phyloP scores from a whole-genome alignment of 2,113 vertebrate genomes.

The Elgaria multicarinata region DNA sequence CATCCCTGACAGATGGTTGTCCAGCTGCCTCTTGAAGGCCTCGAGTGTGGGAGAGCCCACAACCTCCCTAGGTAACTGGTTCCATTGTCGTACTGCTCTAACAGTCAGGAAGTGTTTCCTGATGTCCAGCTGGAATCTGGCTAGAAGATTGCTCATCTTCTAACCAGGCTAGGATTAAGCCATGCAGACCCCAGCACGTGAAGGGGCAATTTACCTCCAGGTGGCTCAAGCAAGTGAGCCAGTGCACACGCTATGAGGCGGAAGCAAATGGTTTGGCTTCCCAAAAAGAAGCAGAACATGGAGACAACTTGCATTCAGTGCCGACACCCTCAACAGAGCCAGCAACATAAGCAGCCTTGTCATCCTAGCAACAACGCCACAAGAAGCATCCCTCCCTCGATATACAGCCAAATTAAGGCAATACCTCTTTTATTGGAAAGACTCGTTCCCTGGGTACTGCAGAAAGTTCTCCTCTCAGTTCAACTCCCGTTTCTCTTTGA shows the following conservation, averaged over 20 bases:
- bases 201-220: background rate
- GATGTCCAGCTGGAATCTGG: too few relatives aligned
- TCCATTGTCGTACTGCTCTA: too few relatives aligned
- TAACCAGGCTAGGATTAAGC: background rate
- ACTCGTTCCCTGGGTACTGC: background rate
- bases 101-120: too few relatives aligned
- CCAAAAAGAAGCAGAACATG: background rate
- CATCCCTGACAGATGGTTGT: too few relatives aligned
- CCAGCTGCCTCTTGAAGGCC: too few relatives aligned
- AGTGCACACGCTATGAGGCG: background rate
- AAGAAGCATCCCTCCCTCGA: background rate
- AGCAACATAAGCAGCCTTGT: too few relatives aligned
- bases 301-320: background rate
- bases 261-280: background rate
- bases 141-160: fast-evolving
- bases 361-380: background rate
- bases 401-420: background rate
- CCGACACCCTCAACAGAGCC: background rate
- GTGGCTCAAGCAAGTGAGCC: background rate
- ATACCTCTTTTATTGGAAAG: too few relatives aligned
- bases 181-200: background rate
- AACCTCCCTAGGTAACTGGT: too few relatives aligned
- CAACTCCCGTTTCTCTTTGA: background rate
- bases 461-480: background rate
- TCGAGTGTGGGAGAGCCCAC: too few relatives aligned